Percentiles rank a stretch among this genome's conserved stretches.
Evolutionary conservation across 2,797 vertebrate species (phyloP).

Genomic region (Avahi laniger): DNA sequence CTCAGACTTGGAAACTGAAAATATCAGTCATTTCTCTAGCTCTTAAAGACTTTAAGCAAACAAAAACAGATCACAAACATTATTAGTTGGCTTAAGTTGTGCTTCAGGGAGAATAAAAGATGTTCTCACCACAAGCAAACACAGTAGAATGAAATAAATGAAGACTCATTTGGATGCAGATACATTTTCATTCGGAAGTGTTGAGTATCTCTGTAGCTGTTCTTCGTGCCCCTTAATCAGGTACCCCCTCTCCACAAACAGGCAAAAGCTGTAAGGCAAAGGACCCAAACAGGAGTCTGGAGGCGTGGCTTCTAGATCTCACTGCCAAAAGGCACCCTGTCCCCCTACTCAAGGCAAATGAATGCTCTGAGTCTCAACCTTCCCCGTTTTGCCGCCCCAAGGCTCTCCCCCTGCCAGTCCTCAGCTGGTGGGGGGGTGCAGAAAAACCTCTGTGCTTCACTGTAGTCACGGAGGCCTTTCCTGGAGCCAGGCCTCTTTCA

Average conservation of each 20-base stretch:
- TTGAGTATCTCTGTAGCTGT: background rate
- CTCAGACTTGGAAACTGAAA: constrained; percentile 29
- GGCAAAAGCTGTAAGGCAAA: background rate
- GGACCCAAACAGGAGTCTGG: background rate
- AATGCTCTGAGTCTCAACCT: background rate
- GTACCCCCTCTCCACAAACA: background rate
- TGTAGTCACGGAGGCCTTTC: background rate
- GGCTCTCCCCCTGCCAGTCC: background rate
- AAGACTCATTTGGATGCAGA: background rate
- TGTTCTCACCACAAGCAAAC: background rate
- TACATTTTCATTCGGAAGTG: background rate
- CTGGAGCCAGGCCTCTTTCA: background rate
- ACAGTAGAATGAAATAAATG: background rate
- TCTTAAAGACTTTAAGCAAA: background rate
- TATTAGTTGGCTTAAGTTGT: background rate
- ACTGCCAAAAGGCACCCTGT: background rate
- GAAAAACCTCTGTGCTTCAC: background rate
- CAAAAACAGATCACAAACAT: background rate
- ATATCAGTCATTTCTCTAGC: background rate
- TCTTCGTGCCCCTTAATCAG: background rate
- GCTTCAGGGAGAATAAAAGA: background rate
- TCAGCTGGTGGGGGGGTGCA: background rate
- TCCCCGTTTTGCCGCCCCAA: background rate
- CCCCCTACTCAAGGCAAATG: background rate
- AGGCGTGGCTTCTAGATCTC: background rate